Percentiles rank a stretch among this genome's conserved stretches.
phyloP scores from a whole-genome alignment of 2,888 invertebrate genomes.

The Hypena proboscidalis region DNA sequence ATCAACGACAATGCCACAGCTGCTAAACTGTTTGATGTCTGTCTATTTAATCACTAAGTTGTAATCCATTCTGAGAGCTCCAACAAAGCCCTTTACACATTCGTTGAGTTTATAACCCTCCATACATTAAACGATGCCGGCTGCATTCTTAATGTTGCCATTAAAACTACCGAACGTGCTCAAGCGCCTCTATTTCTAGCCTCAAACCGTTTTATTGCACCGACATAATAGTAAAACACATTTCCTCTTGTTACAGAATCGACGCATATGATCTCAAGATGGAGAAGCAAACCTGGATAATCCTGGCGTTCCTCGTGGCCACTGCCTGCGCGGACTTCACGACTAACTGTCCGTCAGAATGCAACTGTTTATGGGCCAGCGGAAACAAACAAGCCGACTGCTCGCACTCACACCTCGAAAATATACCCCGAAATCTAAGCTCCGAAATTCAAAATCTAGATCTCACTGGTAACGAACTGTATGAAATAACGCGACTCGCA shows the following conservation, averaged over 20 bases:
- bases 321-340: constrained; percentile 80
- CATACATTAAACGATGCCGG: constrained; percentile 57
- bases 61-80: constrained; percentile 41
- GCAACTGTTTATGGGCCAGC: constrained; percentile 94
- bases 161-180: constrained; percentile 59
- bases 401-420: constrained; percentile 86
- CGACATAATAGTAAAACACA: constrained; percentile 29
- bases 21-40: constrained; percentile 19
- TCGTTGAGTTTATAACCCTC: constrained; percentile 56
- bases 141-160: constrained; percentile 57
- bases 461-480: constrained; percentile 89
- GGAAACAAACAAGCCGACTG: constrained; percentile 95
- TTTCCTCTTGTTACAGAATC: constrained; percentile 67
- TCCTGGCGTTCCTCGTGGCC: constrained; percentile 56
- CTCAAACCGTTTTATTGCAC: constrained; percentile 40
- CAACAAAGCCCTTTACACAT: constrained; percentile 40
- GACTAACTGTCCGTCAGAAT: constrained; percentile 87
- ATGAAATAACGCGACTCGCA: constrained; percentile 87
- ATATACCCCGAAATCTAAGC: constrained; percentile 90
- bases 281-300: constrained; percentile 60
- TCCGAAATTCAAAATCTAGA: constrained; percentile 90
- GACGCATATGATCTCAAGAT: constrained; percentile 57
- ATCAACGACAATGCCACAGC: constrained; percentile 3
- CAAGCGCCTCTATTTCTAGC: constrained; percentile 57
- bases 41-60: constrained; percentile 24